A percentile compares a stretch with the other conserved stretches of the same genome.
Evolutionary conservation across 2,113 vertebrate genomes (phyloP).

Genomic region (Motacilla alba): DNA sequence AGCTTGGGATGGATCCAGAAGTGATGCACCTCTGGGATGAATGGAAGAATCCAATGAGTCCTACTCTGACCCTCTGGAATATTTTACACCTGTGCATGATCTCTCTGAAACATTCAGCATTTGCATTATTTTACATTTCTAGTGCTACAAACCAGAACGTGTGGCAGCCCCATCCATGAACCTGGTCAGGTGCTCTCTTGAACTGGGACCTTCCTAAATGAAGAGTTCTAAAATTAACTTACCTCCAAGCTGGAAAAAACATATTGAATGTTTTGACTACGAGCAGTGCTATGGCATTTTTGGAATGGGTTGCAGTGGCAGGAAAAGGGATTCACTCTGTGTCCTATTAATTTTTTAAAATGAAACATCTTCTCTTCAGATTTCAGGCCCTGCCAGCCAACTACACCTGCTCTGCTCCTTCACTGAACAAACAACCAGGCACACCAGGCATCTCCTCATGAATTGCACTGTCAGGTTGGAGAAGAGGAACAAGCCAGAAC

Average conservation of each 20-base stretch:
- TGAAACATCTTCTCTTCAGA: not conserved
- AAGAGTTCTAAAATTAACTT: not conserved
- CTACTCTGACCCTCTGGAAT: not conserved
- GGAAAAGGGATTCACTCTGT: not conserved
- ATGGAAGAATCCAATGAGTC: not conserved
- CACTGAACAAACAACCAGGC: not conserved
- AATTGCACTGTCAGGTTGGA: not conserved
- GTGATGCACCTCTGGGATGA: not conserved
- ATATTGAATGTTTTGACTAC: not conserved
- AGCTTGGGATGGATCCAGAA: not conserved
- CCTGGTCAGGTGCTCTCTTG: not conserved
- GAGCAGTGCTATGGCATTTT: rapidly evolving
- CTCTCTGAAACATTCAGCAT: not conserved
- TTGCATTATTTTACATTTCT: not conserved
- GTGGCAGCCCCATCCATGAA: not conserved
- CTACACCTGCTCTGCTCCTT: not conserved
- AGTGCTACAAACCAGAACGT: not conserved
- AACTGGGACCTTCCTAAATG: not conserved
- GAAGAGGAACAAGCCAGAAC: not conserved
- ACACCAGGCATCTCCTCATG: not conserved
- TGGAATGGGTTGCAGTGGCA: not conserved
- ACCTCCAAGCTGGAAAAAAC: not conserved
- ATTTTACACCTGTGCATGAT: not conserved
- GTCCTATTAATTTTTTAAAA: not conserved
- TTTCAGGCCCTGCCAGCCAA: not conserved